These are phyloP conservation scores for Marcusenius ussheri DNA, from an alignment of 2,113 vertebrate species.

Conservation along the genomic window DNA sequence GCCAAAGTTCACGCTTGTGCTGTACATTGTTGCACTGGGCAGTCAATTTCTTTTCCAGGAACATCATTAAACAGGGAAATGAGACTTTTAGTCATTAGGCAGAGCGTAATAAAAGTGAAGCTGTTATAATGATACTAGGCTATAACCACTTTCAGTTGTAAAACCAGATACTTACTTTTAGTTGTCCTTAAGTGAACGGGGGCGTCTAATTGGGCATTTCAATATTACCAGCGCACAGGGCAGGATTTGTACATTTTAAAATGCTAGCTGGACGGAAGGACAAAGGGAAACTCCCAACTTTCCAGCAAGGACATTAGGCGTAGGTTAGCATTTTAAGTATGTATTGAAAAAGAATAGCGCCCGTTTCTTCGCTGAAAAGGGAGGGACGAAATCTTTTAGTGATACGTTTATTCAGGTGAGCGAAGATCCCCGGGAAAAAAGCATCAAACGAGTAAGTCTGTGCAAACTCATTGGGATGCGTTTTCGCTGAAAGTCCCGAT, in stretches of 20 bases:
- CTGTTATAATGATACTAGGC: not conserved
- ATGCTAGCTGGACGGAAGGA: not conserved
- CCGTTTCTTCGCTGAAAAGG: not conserved
- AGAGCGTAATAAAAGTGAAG: not conserved
- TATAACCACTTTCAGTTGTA: not conserved
- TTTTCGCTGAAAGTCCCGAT: constrained; percentile 44
- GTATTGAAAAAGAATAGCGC: constrained; percentile 1
- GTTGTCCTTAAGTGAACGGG: not conserved
- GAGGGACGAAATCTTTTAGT: not conserved
- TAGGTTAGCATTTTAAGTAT: not conserved
- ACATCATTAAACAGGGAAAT: constrained; percentile 16
- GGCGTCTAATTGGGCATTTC: constrained; percentile 9
- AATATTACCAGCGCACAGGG: not conserved
- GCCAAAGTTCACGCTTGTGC: not conserved
- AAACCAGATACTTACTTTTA: not conserved
- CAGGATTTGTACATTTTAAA: not conserved
- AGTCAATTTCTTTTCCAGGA: not conserved
- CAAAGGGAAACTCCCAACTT: constrained; percentile 16
- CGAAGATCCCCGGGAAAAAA: constrained; percentile 18
- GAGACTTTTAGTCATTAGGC: not conserved
- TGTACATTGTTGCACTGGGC: not conserved
- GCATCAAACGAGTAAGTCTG: constrained; percentile 22
- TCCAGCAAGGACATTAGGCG: not conserved
- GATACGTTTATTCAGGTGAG: constrained; percentile 11
- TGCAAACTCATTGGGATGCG: constrained; percentile 40